Base-by-base conservation (phyloP, 1,140 invertebrate genomes). In the Tetragnatha versicolor region DNA sequence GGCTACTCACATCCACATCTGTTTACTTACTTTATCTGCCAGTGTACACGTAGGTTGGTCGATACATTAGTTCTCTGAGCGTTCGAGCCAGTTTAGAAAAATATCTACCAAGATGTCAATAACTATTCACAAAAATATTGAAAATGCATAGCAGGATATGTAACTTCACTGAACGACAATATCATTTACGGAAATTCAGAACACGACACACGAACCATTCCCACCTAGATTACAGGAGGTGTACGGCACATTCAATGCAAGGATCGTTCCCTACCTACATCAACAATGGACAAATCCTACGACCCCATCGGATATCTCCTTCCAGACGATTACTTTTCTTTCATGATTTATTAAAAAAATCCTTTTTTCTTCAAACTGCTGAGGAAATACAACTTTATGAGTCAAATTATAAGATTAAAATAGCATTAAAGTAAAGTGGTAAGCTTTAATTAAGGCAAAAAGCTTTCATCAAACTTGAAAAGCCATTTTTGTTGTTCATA, bases 1-100 rank as follows among this genome's bases (percentile, higher is more conserved):
- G 73, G 73, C 73, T 77, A 77, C 73, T 77, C 73, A 20, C 73
- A 77, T 77, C 73, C 73, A 77, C 73, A 77, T 77, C 73, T 77
- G 73, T 77, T 77, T 77, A 77, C 73, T 77, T 77, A 77, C 73
- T 77, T 77, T 77, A 77, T 77, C 60, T 77, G 73, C 73, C 73
- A 63, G 73, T 77, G 61, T 77, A 77, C 73, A 77, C 73, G 73
- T 77, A 77, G 73, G 61, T 77, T 77, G 73, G 73, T 77, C 73
- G 73, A 77, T 63, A 77, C 73, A 77, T 77, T 77, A 65, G 49
- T 66, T 31, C 31, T 37, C 45, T 35, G 33, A 63, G 33, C 33
- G 47, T 65, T 65, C 25, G n/a, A n/a, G 47, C 7, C 33, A 65
- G 33, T 77, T 60, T 22, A 27, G 47, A 77, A 70, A 66, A 53